Evolutionary conservation across 1,140 invertebrate species (phyloP), one percentile per base, ranked within the genome.

Genomic region (Drosophila chauvacae): DNA sequence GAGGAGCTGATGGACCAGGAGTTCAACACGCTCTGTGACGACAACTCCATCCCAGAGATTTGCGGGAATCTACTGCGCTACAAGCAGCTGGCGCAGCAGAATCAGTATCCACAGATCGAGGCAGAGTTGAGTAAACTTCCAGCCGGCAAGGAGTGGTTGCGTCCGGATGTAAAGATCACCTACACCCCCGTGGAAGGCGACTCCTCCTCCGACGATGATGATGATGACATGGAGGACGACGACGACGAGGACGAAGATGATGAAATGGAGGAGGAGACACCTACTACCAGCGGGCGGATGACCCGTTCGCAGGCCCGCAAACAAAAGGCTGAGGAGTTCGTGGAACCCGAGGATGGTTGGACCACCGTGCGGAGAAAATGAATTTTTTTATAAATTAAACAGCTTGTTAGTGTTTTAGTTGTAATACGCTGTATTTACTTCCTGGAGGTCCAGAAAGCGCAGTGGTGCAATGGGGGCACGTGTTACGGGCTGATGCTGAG

Each of bases 1-100:
- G 94, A 95, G 71, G 95, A 95, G 77, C 92, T 95, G 13, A 94
- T 95, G 93, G 95, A 95, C 86, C 93, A 95, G 81, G 94, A 95
- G 79, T 95, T 95, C 91, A 93, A 95, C 39, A 95, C 95, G 35
- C 92, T 94, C 13, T 95, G 95, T 74, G 95, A 95, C 90, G 95
- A 95, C 78, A 93, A 94, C 69, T 95, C 95, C 33, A 94, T 94
- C 28, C 94, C 92, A 81, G 93, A 94, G 81, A 93, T 94, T 23
- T 93, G 93, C n/a, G 47, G 66, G n/a, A 81, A 94, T 60, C 78
- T 94, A 14, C 69, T 92, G 23, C 93, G 90, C 37, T 94, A 94
- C 72, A 79, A 94, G 35, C 64, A 91, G 51, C 55, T 93, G 47
- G 81, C 93, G n/a, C 86, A 90, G 50, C 63, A 93, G 48, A 92